Evolutionary conservation across 2,888 invertebrate species (phyloP).

Genomic region (Ypsolopha sequella): DNA sequence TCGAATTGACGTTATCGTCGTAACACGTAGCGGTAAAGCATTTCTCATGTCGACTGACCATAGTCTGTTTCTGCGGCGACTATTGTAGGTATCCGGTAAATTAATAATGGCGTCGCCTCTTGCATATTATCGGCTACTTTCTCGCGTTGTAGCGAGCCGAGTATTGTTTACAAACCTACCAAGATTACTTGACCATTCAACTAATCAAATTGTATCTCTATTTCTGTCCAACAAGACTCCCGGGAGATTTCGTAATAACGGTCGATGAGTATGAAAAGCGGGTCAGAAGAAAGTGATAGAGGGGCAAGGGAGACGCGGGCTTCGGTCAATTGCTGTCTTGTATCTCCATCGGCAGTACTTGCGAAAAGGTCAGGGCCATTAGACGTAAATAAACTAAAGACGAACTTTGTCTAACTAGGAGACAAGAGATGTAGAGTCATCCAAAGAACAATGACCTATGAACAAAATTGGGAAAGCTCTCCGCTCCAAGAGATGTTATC

Average conservation of each 20-base stretch:
- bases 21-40: constrained; percentile 15
- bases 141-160: constrained; percentile 48
- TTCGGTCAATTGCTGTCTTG: constrained; percentile 27
- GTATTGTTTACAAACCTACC: constrained; percentile 49
- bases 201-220: no score
- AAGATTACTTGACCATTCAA: no score
- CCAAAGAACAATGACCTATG: no score
- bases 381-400: constrained; percentile 13
- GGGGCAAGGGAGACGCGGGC: constrained; percentile 26
- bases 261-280: constrained; percentile 37
- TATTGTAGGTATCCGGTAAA: constrained; percentile 21
- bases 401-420: no score
- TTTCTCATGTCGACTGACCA: not conserved
- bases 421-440: no score
- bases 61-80: not conserved
- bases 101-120: constrained; percentile 30
- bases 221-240: no score
- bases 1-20: constrained; percentile 21
- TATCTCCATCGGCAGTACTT: constrained; percentile 36
- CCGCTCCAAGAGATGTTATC: no score
- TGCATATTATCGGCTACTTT: constrained; percentile 57
- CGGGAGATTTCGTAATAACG: no score
- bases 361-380: constrained; percentile 62
- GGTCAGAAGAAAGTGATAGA: constrained; percentile 66
- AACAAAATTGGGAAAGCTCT: no score